Conservation (phyloP, 2,113 vertebrate genomes). For the Sigmodon hispidus region DNA sequence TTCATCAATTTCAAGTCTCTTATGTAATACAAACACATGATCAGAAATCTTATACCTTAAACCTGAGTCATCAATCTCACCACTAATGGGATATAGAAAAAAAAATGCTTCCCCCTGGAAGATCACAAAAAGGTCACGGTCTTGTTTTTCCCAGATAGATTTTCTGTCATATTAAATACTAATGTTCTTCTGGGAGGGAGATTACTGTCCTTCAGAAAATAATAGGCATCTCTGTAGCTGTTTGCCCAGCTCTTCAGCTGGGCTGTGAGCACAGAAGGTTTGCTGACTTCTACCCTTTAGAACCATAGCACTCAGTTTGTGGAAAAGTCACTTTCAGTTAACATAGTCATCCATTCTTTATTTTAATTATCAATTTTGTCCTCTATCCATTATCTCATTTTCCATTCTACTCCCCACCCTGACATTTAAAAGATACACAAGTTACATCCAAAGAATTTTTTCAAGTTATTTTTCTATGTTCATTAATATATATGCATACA, state of each 20-base stretch:
- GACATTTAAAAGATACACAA: background rate
- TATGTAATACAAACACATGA: constrained; percentile 64
- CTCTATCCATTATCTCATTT: background rate
- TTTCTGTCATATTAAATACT: constrained; percentile 74
- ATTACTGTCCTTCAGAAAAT: constrained; percentile 44
- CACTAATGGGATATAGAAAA: constrained; percentile 70
- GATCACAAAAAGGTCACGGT: constrained; percentile 69
- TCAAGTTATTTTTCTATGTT: background rate
- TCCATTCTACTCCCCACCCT: background rate
- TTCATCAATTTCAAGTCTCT: constrained; percentile 38
- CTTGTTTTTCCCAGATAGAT: constrained; percentile 69
- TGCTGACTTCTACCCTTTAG: background rate
- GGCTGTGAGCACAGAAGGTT: constrained; percentile 4
- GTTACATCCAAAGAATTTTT: background rate
- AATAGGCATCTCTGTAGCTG: constrained; percentile 23
- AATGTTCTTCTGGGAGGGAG: constrained; percentile 60
- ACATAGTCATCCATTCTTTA: background rate
- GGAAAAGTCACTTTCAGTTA: background rate
- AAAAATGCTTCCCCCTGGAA: constrained; percentile 44
- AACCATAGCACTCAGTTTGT: background rate
- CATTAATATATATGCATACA: background rate
- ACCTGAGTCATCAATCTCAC: constrained; percentile 70
- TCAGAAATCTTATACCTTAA: constrained; percentile 46
- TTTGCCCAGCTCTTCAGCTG: background rate
- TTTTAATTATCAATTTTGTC: background rate